Base-by-base conservation (phyloP, 2,113 vertebrate genomes). In the Tragulus kanchil region DNA sequence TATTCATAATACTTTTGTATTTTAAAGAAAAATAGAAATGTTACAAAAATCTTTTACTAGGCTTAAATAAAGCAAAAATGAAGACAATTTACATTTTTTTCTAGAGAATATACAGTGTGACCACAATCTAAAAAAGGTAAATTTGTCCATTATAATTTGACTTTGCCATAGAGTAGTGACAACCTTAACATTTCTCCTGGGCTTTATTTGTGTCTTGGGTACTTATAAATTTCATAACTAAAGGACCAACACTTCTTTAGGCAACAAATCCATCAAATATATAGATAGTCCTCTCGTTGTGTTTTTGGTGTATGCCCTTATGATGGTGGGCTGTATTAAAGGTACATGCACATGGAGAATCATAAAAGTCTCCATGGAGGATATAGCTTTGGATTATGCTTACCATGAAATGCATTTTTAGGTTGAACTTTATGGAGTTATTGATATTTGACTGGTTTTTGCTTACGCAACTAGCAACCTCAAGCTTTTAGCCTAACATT, bases 81-180 rank as follows among this genome's bases (percentile, higher is more conserved):
- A 87, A 94, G 58, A 85, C 36, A 94, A 88, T 97, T 93, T 96
- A 92, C 85, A 95, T 94, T 94, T 36, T n/a, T 94, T 93, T 94
- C 23, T 87, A 61, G 89, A 90, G 59, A 87, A 89, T 83, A 67
- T 28, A 45, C 36, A 69, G 10, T 95, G 64, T 93, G 89, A 94
- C 85, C 78, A 93, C 90, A 96, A 93, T 97, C 84, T 94, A 69
- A 94, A 97, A 97, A 96, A 89, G 91, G 85, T 96, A 97, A 96
- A 93, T 88, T 93, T 95, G 54, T 89, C 31, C 42, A 11, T 97
- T 96, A 85, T 96, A 96, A 93, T 97, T 77, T 85, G 36, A 95
- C 77, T 95, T 36, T 82, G 85, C 88, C 94, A 59, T 89, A 89
- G 96, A 88, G 71, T 79, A 11, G 54, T 83, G 67, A 73, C 83